phyloP scores from a whole-genome alignment of 35 echinoderm and acorn worm genomes.

The Lytechinus pictus region DNA sequence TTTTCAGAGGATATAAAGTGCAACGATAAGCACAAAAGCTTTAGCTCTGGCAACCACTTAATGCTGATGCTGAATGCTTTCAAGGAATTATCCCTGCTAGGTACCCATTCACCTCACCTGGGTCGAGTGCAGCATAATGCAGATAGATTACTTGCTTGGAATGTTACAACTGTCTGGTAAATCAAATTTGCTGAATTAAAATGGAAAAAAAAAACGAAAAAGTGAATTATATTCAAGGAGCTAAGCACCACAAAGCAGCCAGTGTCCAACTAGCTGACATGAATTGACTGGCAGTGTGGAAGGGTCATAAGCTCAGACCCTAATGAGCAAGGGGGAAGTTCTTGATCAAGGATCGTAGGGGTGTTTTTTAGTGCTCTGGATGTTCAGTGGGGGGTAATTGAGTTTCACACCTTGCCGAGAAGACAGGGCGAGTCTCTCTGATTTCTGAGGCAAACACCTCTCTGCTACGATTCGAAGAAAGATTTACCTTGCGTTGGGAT shows the following conservation, averaged over 20 bases:
- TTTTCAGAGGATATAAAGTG: too few species aligned
- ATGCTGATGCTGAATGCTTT: too few species aligned
- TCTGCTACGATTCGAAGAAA: neutral
- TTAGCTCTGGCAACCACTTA: too few species aligned
- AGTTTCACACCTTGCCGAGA: neutral
- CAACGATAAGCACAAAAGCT: too few species aligned
- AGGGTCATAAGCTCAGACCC: neutral
- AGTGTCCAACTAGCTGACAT: neutral
- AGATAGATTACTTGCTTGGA: too few species aligned
- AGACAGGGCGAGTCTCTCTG: neutral
- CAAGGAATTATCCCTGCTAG: too few species aligned
- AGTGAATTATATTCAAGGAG: neutral
- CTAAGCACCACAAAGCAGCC: neutral
- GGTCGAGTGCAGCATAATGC: too few species aligned
- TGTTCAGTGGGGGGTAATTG: slow-evolving; percentile 1
- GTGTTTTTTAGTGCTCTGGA: neutral
- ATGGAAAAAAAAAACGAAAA: too few species aligned
- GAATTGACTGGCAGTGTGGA: neutral
- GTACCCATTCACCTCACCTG: too few species aligned
- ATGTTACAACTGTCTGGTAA: too few species aligned
- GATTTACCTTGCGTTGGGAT: neutral
- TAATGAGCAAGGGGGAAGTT: neutral
- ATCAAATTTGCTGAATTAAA: too few species aligned
- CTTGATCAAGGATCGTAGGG: neutral
- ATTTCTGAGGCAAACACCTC: neutral